phyloP scores from a whole-genome alignment of 2,113 vertebrate species.

The Pluvialis apricaria region DNA sequence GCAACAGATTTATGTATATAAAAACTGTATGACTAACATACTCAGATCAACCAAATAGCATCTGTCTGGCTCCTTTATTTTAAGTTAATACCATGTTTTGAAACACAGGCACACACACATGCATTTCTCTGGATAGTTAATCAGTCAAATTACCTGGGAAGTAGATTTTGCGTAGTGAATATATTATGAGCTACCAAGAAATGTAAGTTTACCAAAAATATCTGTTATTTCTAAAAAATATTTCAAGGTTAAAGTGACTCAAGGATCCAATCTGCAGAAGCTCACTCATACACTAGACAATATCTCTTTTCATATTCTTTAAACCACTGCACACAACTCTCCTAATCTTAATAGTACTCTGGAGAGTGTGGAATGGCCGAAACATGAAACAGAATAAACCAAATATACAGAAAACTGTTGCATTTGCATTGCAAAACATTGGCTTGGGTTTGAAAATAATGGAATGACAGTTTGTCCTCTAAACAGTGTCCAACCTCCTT shows the following conservation, averaged over 20 bases:
- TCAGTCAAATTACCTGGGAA: not conserved
- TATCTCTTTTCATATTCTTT: slow-evolving; percentile 1
- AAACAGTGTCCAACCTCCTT: not conserved
- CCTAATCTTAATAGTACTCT: slow-evolving; percentile 35
- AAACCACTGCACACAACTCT: slow-evolving; percentile 9
- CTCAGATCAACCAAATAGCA: not conserved
- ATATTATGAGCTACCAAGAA: slow-evolving; percentile 16
- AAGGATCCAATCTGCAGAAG: not conserved
- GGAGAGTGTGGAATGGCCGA: slow-evolving; percentile 28
- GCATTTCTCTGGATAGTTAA: not conserved
- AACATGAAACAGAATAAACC: slow-evolving; percentile 52
- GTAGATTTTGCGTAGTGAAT: not conserved
- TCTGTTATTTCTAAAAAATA: not conserved
- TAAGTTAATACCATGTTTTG: not conserved
- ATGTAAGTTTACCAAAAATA: not conserved
- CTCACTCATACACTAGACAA: not conserved
- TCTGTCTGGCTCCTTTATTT: not conserved
- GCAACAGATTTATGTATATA: not conserved
- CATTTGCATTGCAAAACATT: slow-evolving; percentile 36
- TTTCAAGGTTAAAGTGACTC: slow-evolving; percentile 27
- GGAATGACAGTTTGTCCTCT: slow-evolving; percentile 18
- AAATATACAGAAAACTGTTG: slow-evolving; percentile 10
- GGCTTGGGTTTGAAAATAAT: slow-evolving; percentile 17
- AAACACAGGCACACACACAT: not conserved
- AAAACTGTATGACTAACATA: not conserved